Percentiles rank a stretch among this genome's conserved stretches.
phyloP scores from a whole-genome alignment of 2,888 invertebrate genomes.

The Drosophila pseudotakahashii region DNA sequence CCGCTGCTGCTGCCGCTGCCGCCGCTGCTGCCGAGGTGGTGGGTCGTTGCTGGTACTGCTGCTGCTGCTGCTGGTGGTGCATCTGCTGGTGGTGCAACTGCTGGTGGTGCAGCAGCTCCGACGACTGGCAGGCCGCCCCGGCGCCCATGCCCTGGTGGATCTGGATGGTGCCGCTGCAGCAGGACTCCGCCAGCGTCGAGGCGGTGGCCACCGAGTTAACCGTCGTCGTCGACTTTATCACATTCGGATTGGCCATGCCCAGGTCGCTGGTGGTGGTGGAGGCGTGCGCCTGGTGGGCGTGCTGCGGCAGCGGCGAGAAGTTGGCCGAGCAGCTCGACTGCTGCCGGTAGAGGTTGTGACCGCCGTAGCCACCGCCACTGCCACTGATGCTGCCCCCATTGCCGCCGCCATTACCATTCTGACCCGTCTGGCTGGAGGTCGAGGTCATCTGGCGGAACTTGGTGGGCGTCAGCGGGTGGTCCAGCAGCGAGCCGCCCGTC shows the following conservation, averaged over 20 bases:
- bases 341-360: conserved; percentile 81
- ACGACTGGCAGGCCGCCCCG: conserved; percentile 80
- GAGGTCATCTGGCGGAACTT: conserved; percentile 83
- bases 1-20: conserved; percentile 43
- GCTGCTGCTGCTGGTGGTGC: conserved; percentile 60
- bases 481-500: conserved; percentile 83
- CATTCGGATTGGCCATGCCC: conserved; percentile 82
- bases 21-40: conserved; percentile 56
- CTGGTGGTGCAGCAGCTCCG: conserved; percentile 67
- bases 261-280: conserved; percentile 84
- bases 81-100: conserved; percentile 55
- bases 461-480: conserved; percentile 84
- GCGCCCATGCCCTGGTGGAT: conserved; percentile 81
- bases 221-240: conserved; percentile 84
- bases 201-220: conserved; percentile 83
- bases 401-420: conserved; percentile 51
- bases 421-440: conserved; percentile 83
- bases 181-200: conserved; percentile 82
- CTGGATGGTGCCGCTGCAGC: conserved; percentile 82
- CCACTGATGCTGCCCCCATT: too few relatives aligned
- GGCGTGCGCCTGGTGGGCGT: conserved; percentile 84
- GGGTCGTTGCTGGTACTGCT: conserved; percentile 40
- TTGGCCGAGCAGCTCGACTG: conserved; percentile 83
- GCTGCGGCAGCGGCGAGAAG: conserved; percentile 83
- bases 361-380: neutral